These are phyloP conservation scores for Gallinago undulata DNA, from an alignment of 2,113 vertebrate genomes.

Conservation along the genomic window DNA sequence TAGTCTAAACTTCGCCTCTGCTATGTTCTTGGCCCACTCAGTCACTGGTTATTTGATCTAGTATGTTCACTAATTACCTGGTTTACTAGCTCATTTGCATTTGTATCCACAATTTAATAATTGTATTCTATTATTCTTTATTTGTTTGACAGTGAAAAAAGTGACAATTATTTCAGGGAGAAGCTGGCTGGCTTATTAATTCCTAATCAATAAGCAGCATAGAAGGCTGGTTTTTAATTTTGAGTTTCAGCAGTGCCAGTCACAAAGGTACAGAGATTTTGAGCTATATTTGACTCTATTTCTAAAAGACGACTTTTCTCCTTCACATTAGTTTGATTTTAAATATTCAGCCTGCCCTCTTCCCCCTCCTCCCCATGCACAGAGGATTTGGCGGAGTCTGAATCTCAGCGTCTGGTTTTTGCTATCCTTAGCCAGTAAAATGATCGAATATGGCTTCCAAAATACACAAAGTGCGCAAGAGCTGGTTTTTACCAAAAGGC, in stretches of 20 bases:
- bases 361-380: background rate
- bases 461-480: slow-evolving; percentile 37
- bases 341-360: background rate
- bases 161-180: background rate
- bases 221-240: background rate
- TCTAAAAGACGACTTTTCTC: slow-evolving; percentile 2
- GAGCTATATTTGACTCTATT: background rate
- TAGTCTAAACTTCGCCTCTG: background rate
- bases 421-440: slow-evolving; percentile 34
- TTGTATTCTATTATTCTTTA: background rate
- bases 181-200: background rate
- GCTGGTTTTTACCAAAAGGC: slow-evolving; percentile 33
- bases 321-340: background rate
- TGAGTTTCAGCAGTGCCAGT: background rate
- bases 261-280: background rate
- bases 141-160: background rate
- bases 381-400: slow-evolving; percentile 29
- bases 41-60: background rate
- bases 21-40: background rate
- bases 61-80: background rate
- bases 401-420: slow-evolving; percentile 6
- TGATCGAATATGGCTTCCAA: slow-evolving; percentile 42
- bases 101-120: background rate
- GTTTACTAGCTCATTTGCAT: background rate
- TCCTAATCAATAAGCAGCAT: background rate